phyloP scores from a whole-genome alignment of 2,113 vertebrate species.

The Eublepharis macularius region DNA sequence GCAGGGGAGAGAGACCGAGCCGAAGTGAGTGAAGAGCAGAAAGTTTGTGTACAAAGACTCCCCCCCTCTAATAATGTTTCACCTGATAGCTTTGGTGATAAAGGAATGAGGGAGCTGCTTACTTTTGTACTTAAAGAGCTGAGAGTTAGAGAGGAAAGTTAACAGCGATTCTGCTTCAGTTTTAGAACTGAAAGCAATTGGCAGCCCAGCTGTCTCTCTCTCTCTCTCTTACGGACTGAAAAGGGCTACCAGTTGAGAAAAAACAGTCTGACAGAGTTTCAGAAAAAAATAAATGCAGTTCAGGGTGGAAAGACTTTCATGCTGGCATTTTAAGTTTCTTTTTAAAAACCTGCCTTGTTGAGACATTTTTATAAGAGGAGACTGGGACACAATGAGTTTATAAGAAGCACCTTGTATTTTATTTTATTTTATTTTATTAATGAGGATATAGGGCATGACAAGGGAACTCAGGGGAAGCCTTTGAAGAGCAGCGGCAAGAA shows the following conservation, averaged over 20 bases:
- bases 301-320: constrained; percentile 61
- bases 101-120: constrained; percentile 46
- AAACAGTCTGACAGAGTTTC: constrained; percentile 63
- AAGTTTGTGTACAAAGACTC: constrained; percentile 72
- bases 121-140: constrained; percentile 65
- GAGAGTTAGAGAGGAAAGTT: constrained; percentile 71
- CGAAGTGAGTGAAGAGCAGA: constrained; percentile 55
- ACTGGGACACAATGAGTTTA: constrained; percentile 52
- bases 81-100: constrained; percentile 72
- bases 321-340: constrained; percentile 61
- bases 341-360: constrained; percentile 65
- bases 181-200: constrained; percentile 76
- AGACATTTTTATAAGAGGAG: constrained; percentile 63
- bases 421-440: constrained; percentile 64
- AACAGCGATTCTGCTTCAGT: constrained; percentile 69
- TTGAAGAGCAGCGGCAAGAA: constrained; percentile 65
- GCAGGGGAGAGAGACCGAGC: constrained; percentile 54
- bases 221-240: constrained; percentile 71
- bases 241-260: constrained; percentile 71
- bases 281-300: constrained; percentile 59
- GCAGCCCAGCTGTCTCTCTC: constrained; percentile 72
- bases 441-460: constrained; percentile 65
- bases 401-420: constrained; percentile 58
- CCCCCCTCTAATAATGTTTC: constrained; percentile 61
- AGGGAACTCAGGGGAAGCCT: constrained; percentile 58